Percentiles rank a stretch among this genome's conserved stretches.
Evolutionary conservation across 1,140 invertebrate species (phyloP).

Genomic region (Meloidogyne chitwoodi): DNA sequence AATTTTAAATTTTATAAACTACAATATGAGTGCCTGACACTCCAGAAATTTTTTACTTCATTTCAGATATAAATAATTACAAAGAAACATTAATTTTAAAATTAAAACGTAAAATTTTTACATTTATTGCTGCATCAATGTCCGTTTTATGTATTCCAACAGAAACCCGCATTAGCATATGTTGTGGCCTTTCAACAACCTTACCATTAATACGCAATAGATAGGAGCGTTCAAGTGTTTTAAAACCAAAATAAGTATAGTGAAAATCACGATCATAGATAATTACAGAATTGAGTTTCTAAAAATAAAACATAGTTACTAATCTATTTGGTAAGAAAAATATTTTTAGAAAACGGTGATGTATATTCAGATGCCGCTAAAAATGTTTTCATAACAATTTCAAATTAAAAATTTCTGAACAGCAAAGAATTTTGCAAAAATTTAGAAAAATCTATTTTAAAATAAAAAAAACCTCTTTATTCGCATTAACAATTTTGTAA

Average conservation of each 20-base stretch:
- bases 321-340: no score
- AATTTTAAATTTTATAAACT: no score
- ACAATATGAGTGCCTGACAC: no score
- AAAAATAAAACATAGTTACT: no score
- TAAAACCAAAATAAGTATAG: conserved; percentile 98
- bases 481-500: conserved; percentile 77
- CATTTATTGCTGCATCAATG: conserved; percentile 82
- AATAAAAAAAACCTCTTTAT: conserved; percentile 69
- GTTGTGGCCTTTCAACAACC: conserved; percentile 91
- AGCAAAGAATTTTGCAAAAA: not conserved
- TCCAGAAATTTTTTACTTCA: no score
- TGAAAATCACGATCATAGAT: conserved; percentile 94
- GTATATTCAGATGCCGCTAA: not conserved
- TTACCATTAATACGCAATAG: conserved; percentile 86
- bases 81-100: no score
- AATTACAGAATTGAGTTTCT: conserved; percentile 68
- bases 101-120: conserved; percentile 22
- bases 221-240: conserved; percentile 92
- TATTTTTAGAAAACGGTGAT: no score
- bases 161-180: conserved; percentile 95
- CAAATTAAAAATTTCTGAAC: no score
- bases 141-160: conserved; percentile 93
- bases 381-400: not conserved
- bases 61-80: no score
- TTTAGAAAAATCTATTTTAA: not conserved